Evolutionary conservation across 2,797 vertebrate genomes (phyloP).

Genomic region (Lepilemur septentrionalis): DNA sequence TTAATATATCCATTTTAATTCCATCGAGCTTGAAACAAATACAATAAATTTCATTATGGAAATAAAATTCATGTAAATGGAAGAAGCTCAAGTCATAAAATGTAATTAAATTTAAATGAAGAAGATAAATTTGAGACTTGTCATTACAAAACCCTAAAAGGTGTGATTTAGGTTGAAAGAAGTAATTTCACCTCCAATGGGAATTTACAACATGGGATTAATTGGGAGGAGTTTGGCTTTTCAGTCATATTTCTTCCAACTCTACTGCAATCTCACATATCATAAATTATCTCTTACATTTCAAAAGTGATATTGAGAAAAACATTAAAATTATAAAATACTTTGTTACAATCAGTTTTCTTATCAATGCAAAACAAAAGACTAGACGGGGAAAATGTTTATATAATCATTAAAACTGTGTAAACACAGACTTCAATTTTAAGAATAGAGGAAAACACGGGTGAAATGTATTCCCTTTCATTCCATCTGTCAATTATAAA

Average conservation of each 20-base stretch:
- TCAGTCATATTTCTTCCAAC: neutral
- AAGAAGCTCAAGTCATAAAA: neutral
- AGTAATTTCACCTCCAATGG: neutral
- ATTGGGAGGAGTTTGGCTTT: neutral
- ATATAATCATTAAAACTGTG: neutral
- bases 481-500: neutral
- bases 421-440: neutral
- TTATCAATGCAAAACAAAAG: neutral
- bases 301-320: neutral
- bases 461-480: neutral
- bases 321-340: neutral
- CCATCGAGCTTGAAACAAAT: neutral
- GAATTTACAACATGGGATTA: neutral
- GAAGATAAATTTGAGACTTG: conserved; percentile 42
- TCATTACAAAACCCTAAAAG: neutral
- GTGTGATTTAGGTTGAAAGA: conserved; percentile 2
- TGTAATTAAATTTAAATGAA: conserved; percentile 34
- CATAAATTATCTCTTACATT: conserved; percentile 44
- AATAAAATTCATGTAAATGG: conserved; percentile 1
- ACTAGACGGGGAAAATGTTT: neutral
- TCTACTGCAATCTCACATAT: neutral
- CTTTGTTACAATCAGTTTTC: neutral
- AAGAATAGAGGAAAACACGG: neutral
- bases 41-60: neutral
- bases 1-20: neutral